These are phyloP conservation scores for Caenorhabditis inopinata DNA, from an alignment of 1,140 invertebrate genomes.

Conservation along the genomic window DNA sequence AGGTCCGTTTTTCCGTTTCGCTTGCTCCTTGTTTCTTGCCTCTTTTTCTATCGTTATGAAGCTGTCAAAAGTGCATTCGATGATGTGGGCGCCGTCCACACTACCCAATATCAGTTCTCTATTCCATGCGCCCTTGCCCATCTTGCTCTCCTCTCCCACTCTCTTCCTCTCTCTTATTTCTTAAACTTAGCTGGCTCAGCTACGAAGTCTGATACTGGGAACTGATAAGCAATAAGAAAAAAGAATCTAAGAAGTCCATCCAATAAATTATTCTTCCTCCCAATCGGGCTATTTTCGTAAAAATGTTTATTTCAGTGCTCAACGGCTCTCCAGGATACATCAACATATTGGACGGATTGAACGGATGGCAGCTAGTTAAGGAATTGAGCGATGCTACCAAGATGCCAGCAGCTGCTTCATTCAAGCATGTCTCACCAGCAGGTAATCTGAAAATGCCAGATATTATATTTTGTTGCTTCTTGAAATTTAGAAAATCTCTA, in stretches of 20 bases:
- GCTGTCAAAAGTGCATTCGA: slow-evolving; percentile 9
- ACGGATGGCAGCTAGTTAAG: slow-evolving; percentile 90
- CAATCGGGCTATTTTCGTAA: too few species aligned
- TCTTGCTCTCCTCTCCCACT: neutral
- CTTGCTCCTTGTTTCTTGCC: neutral
- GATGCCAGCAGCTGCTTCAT: slow-evolving; percentile 89
- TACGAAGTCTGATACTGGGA: too few species aligned
- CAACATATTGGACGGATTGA: slow-evolving; percentile 93
- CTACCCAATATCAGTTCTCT: slow-evolving; percentile 1
- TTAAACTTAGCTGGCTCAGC: too few species aligned
- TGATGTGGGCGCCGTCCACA: neutral
- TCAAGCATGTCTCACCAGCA: slow-evolving; percentile 95
- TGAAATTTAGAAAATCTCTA: too few species aligned
- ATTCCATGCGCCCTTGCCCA: neutral
- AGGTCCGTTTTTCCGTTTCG: too few species aligned
- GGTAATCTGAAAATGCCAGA: slow-evolving; percentile 66
- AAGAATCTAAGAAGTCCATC: too few species aligned
- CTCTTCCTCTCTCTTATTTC: too few species aligned
- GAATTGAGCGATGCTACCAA: slow-evolving; percentile 80
- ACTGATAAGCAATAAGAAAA: too few species aligned
- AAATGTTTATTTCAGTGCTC: slow-evolving; percentile 71
- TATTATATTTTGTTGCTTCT: neutral
- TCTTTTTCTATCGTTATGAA: neutral
- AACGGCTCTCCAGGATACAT: slow-evolving; percentile 96
- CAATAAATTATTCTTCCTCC: too few species aligned